These are phyloP conservation scores for Gambelia wislizenii DNA, from an alignment of 2,797 vertebrate genomes.

Conservation along the genomic window DNA sequence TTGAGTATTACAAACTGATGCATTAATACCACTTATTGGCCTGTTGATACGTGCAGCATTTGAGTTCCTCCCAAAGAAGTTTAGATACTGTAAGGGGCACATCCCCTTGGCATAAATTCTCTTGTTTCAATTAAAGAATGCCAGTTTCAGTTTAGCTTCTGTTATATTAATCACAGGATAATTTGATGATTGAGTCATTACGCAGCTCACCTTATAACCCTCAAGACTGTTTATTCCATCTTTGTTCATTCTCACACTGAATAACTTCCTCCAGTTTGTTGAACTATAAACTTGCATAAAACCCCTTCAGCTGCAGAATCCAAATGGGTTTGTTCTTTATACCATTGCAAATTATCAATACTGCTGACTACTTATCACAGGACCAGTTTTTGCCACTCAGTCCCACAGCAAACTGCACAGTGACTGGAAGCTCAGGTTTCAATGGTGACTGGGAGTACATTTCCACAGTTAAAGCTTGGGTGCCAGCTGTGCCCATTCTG, in stretches of 20 bases:
- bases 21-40: background rate
- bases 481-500: too few relatives aligned
- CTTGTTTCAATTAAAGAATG: conserved; percentile 19
- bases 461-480: too few relatives aligned
- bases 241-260: background rate
- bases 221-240: background rate
- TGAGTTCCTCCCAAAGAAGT: background rate
- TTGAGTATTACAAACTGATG: conserved; percentile 5
- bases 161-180: conserved; percentile 9
- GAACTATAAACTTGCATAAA: background rate
- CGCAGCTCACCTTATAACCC: conserved; percentile 5
- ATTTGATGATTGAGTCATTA: background rate
- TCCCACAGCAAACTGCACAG: too few relatives aligned
- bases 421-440: too few relatives aligned
- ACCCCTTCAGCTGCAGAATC: background rate
- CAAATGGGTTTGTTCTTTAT: background rate
- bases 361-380: background rate
- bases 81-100: background rate
- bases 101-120: background rate
- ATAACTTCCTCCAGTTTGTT: background rate
- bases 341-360: background rate
- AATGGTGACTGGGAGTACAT: too few relatives aligned
- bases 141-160: background rate
- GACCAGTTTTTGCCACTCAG: background rate
- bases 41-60: background rate